These are phyloP conservation scores for Parapsyche elsis DNA, from an alignment of 1,140 invertebrate species.

Conservation along the genomic window DNA sequence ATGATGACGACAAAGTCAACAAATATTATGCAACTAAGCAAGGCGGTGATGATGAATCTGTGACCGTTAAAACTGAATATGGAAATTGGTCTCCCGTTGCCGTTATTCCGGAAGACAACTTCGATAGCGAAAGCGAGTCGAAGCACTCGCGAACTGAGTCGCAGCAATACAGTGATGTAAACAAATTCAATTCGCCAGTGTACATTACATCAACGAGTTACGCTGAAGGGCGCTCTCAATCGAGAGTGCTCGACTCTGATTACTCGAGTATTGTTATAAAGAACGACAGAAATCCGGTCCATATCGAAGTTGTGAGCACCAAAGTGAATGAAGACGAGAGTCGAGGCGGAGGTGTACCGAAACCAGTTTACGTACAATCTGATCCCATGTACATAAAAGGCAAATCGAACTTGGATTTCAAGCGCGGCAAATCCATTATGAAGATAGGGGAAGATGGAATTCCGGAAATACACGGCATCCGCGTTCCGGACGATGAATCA, in stretches of 20 bases:
- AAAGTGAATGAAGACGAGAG: constrained; percentile 65
- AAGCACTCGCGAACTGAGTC: constrained; percentile 35
- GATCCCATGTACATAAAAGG: constrained; percentile 70
- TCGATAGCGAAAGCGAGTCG: constrained; percentile 63
- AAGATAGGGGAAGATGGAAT: constrained; percentile 77
- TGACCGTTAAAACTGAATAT: constrained; percentile 65
- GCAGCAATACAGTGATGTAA: constrained; percentile 12
- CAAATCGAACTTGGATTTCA: constrained; percentile 64
- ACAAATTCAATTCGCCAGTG: constrained; percentile 55
- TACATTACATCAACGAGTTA: constrained; percentile 67
- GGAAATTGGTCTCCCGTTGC: constrained; percentile 68
- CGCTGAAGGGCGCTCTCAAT: constrained; percentile 62
- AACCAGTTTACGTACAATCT: constrained; percentile 75
- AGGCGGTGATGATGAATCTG: constrained; percentile 62
- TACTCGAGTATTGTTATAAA: constrained; percentile 63
- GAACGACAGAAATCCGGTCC: constrained; percentile 67
- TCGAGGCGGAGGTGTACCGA: constrained; percentile 67
- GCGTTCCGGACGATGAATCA: constrained; percentile 83
- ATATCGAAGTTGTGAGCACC: constrained; percentile 67
- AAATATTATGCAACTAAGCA: constrained; percentile 65
- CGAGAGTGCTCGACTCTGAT: constrained; percentile 63
- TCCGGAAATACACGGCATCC: constrained; percentile 81
- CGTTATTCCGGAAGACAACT: constrained; percentile 58
- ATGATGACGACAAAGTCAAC: constrained; percentile 56
- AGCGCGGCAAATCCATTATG: constrained; percentile 68